Conservation (phyloP, 2,113 vertebrate species). For the Phyllostomus hastatus region DNA sequence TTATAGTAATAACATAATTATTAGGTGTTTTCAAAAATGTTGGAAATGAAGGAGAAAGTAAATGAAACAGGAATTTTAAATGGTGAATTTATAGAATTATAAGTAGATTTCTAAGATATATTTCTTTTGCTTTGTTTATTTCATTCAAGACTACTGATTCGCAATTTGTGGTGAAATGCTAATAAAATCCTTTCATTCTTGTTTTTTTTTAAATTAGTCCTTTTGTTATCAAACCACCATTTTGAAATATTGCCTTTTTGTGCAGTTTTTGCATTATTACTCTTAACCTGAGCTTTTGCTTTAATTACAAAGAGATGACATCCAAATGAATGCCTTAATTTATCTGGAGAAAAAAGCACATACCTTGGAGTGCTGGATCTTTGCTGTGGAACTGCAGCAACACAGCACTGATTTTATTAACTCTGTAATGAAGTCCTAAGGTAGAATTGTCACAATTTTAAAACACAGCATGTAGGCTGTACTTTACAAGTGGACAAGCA, state of each 20-base stretch:
- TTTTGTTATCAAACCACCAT: neutral
- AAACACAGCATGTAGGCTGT: constrained; percentile 28
- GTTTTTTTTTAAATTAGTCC: neutral
- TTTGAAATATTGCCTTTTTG: neutral
- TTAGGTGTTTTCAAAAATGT: neutral
- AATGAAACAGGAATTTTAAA: neutral
- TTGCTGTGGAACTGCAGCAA: neutral
- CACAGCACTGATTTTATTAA: constrained; percentile 8
- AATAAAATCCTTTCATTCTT: neutral
- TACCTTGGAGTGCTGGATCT: constrained; percentile 23
- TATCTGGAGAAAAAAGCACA: neutral
- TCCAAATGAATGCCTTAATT: constrained; percentile 38
- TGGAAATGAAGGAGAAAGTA: neutral
- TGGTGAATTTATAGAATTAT: neutral
- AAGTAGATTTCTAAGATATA: neutral
- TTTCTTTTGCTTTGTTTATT: neutral
- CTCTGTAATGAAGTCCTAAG: constrained; percentile 47
- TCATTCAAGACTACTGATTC: neutral
- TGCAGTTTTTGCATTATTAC: neutral
- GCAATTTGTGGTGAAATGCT: neutral
- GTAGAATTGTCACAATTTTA: constrained; percentile 45
- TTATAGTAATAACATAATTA: neutral
- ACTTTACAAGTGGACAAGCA: neutral
- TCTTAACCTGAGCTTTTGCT: neutral
- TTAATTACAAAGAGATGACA: neutral